Base-by-base conservation (phyloP, 1,140 invertebrate species). In the Drosophila parabipectinata region DNA sequence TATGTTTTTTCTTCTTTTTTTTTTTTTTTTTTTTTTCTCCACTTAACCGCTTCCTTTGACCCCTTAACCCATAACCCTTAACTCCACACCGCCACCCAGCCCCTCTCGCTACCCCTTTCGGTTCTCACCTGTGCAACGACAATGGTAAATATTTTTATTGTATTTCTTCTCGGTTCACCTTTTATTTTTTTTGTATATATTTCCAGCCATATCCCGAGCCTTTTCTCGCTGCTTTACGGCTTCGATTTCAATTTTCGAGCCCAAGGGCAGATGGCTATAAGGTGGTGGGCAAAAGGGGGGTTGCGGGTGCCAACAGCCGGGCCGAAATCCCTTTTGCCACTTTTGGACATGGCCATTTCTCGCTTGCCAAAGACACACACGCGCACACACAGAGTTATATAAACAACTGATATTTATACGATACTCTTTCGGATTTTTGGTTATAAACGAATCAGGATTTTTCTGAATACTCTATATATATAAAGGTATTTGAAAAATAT, bases 171-270 rank as follows among this genome's bases (percentile, higher is more conserved):
- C 24, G 41, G n/a, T 41, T 37, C 37, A 52, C 30, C 30, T 45
- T 51, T 10, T 39, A 24, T 45, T 52, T 54, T 37, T 41, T 55
- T 18, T 58, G 47, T 34, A 4, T 52, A 28, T 44, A 32, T 58
- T 15, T 56, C 32, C 32, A n/a, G 41, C 41, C 41, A 44, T 44
- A 44, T 15, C 41, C 61, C 9, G 52, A 37, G 68, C 28, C 51
- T 44, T 45, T 57, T 66, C 59, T 54, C 79, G 28, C 66, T 67
- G 64, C 76, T 79, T 83, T 84, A 72, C 81, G 80, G 80, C 67
- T 83, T 84, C 81, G 77, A 83, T 84, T 84, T 83, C 72, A 83
- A 83, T 84, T 84, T 83, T 79, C 76, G 54, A 34, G 57, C 62
- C 77, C 54, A 62, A 69, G 71, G 69, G 41, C 80, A 74, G 53